phyloP scores from a whole-genome alignment of 2,888 invertebrate species.

The Julus scandinavius region DNA sequence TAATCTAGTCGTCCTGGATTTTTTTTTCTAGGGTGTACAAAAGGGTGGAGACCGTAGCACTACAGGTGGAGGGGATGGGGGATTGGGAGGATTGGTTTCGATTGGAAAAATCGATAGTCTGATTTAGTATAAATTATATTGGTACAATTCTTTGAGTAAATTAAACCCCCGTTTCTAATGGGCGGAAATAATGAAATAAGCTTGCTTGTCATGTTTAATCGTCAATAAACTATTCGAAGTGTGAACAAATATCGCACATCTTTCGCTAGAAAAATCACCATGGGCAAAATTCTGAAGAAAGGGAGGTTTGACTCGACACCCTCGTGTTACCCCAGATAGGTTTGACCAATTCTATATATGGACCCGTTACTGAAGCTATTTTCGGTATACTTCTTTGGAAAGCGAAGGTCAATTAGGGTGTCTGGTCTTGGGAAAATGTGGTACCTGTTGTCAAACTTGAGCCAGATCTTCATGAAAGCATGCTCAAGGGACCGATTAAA shows the following conservation, averaged over 20 bases:
- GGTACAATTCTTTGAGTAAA: no score
- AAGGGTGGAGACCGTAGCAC: background rate
- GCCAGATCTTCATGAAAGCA: background rate
- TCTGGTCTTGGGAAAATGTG: background rate
- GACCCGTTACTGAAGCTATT: background rate
- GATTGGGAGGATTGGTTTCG: background rate
- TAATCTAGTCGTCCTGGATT: background rate
- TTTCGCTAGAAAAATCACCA: no score
- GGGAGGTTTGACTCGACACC: no score
- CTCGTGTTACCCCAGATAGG: background rate
- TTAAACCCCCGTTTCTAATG: no score
- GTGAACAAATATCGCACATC: no score
- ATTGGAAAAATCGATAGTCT: background rate
- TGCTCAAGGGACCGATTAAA: no score
- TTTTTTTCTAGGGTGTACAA: constrained; percentile 3
- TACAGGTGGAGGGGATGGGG: constrained; percentile 7
- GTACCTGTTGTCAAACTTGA: background rate
- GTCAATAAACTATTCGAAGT: no score
- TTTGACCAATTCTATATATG: background rate
- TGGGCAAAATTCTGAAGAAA: no score
- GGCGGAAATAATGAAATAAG: no score
- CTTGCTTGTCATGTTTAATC: no score
- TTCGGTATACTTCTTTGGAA: background rate
- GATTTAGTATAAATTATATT: background rate
- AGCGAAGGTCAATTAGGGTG: background rate